Percentiles rank a stretch among this genome's conserved stretches.
Conservation (phyloP, 23 tunicate genomes). For the Phallusia fumigata region DNA sequence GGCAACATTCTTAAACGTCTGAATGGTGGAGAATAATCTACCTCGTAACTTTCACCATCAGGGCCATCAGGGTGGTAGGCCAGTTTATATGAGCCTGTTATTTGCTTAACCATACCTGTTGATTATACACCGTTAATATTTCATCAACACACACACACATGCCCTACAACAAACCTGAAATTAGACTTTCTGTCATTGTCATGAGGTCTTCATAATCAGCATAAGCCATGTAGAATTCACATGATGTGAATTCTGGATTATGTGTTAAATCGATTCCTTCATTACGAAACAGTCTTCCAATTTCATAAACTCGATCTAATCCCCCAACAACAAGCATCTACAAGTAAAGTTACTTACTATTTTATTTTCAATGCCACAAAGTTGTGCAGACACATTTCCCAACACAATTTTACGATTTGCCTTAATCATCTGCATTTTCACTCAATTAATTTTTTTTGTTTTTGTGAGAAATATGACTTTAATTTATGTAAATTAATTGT, state of each 20-base stretch:
- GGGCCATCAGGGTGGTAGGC: constrained; percentile 96
- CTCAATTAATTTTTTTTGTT: no score
- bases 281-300: constrained; percentile 90
- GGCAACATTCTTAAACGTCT: constrained; percentile 85
- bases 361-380: no score
- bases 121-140: no score
- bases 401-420: no score
- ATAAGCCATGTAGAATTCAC: constrained; percentile 99
- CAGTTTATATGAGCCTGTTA: constrained; percentile 82
- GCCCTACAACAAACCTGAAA: constrained; percentile 57
- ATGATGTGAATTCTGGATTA: constrained; percentile 97
- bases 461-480: no score
- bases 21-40: constrained; percentile 96
- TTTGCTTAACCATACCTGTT: constrained; percentile 88
- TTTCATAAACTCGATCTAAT: constrained; percentile 92
- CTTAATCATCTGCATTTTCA: no score
- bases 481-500: no score
- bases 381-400: no score
- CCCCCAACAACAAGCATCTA: constrained; percentile 99
- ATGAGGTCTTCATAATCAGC: constrained; percentile 97
- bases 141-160: no score
- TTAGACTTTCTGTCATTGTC: constrained; percentile 70
- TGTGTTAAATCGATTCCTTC: constrained; percentile 99
- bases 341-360: no score
- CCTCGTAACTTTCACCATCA: constrained; percentile 82